Conservation (phyloP, 2,888 invertebrate species). For the Latheticus oryzae region DNA sequence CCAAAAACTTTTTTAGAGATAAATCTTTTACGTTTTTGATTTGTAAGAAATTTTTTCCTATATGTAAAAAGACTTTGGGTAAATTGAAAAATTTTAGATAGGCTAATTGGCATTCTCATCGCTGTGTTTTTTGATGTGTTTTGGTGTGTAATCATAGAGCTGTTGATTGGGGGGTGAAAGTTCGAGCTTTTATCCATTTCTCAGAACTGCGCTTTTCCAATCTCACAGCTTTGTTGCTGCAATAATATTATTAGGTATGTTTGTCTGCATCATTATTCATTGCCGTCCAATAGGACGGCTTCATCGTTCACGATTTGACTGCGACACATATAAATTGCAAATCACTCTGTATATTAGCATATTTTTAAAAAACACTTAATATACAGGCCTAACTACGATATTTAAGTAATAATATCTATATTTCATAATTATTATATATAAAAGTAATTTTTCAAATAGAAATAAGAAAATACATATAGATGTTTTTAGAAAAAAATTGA, state of each 20-base stretch:
- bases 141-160: conserved; percentile 44
- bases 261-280: conserved; percentile 38
- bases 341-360: conserved; percentile 67
- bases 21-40: conserved; percentile 31
- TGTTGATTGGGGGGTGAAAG: conserved; percentile 36
- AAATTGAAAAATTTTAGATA: conserved; percentile 53
- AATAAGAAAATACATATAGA: conserved; percentile 62
- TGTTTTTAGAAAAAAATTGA: conserved; percentile 64
- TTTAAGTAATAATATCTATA: conserved; percentile 66
- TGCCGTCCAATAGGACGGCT: conserved; percentile 41
- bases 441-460: conserved; percentile 64
- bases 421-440: conserved; percentile 65
- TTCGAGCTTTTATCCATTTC: conserved; percentile 35
- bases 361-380: conserved; percentile 66
- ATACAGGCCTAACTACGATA: conserved; percentile 67
- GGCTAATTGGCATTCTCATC: conserved; percentile 60
- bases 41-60: conserved; percentile 28
- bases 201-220: conserved; percentile 43
- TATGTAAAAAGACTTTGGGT: conserved; percentile 38
- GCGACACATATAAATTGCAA: conserved; percentile 60
- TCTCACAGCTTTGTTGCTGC: conserved; percentile 44
- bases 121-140: conserved; percentile 61
- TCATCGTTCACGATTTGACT: conserved; percentile 61
- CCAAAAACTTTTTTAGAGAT: conserved; percentile 46
- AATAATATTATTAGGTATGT: conserved; percentile 42